Evolutionary conservation across 2,888 invertebrate species (phyloP).

Genomic region (Athetis lepigone): DNA sequence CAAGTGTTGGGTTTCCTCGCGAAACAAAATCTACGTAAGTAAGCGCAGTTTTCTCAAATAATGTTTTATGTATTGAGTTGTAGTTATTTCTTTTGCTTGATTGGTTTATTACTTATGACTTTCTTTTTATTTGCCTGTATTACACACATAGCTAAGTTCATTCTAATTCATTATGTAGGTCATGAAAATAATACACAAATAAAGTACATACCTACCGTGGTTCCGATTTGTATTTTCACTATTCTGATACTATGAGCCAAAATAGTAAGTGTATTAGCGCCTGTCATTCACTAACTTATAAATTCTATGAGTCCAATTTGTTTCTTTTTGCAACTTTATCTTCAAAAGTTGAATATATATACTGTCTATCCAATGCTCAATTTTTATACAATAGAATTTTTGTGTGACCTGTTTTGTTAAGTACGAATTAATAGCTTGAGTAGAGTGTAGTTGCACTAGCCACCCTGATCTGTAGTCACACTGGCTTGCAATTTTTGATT

Average conservation of each 20-base stretch:
- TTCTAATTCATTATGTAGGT: conserved; percentile 61
- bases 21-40: conserved; percentile 73
- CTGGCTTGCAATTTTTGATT: conserved; percentile 7
- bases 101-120: not conserved
- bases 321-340: conserved; percentile 6
- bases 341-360: not conserved
- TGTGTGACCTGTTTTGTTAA: not conserved
- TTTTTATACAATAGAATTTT: not conserved
- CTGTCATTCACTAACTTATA: not conserved
- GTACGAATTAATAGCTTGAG: too few species aligned
- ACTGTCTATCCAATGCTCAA: not conserved
- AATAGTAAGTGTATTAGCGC: not conserved
- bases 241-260: conserved; percentile 12
- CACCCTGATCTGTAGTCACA: not conserved
- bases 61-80: conserved; percentile 7
- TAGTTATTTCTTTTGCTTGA: not conserved
- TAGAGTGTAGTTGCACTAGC: too few species aligned
- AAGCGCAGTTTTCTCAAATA: conserved; percentile 51
- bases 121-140: conserved; percentile 13
- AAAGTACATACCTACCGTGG: conserved; percentile 51
- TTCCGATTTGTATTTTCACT: conserved; percentile 29
- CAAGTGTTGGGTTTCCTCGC: conserved; percentile 74
- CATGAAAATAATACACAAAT: conserved; percentile 65
- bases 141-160: conserved; percentile 10
- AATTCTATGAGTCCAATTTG: not conserved